phyloP scores from a whole-genome alignment of 2,888 invertebrate species.

The Bedellia somnulentella region DNA sequence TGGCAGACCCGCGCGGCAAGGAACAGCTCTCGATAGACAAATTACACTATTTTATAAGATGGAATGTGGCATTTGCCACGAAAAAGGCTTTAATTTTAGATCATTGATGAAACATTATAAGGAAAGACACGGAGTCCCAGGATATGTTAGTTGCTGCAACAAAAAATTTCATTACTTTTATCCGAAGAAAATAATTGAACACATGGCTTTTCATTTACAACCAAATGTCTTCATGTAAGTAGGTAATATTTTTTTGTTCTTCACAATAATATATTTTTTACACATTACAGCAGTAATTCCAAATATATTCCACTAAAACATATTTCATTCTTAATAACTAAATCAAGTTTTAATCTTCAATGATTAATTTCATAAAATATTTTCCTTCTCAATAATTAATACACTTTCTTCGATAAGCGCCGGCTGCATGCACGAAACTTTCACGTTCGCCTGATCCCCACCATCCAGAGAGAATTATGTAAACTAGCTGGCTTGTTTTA shows the following conservation, averaged over 20 bases:
- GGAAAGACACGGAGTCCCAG: slow-evolving; percentile 49
- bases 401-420: too few species aligned
- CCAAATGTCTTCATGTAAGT: slow-evolving; percentile 50
- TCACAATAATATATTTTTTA: too few species aligned
- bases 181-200: slow-evolving; percentile 51
- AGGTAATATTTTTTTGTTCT: neutral
- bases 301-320: too few species aligned
- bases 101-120: slow-evolving; percentile 52
- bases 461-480: too few species aligned
- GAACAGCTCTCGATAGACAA: slow-evolving; percentile 39
- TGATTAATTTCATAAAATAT: too few species aligned
- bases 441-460: too few species aligned
- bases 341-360: too few species aligned
- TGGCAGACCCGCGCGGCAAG: slow-evolving; percentile 43
- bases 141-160: slow-evolving; percentile 47
- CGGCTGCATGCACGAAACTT: too few species aligned
- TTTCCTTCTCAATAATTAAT: too few species aligned
- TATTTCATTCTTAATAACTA: too few species aligned
- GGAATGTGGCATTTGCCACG: slow-evolving; percentile 53
- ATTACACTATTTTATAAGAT: slow-evolving; percentile 50
- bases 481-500: too few species aligned
- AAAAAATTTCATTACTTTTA: slow-evolving; percentile 54
- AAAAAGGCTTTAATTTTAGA: slow-evolving; percentile 40
- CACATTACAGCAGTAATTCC: too few species aligned
- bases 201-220: slow-evolving; percentile 51